These are phyloP conservation scores for Palythoa grandis DNA, from an alignment of 92 coral and sea anemone species.

Conservation along the genomic window DNA sequence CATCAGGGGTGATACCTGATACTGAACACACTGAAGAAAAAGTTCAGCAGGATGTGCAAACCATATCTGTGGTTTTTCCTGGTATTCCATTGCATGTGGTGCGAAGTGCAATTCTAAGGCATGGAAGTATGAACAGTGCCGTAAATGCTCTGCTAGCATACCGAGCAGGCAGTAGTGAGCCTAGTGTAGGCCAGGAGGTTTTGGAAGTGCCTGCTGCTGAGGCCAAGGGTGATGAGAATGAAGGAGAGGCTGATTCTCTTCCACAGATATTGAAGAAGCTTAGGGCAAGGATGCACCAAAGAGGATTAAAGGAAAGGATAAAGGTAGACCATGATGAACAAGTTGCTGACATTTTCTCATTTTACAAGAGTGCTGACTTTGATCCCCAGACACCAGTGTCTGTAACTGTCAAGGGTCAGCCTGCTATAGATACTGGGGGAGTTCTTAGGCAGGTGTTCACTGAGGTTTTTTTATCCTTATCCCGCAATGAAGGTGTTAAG, in stretches of 20 bases:
- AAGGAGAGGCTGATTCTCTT: slow-evolving; percentile 43
- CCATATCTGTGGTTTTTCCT: slow-evolving; percentile 15
- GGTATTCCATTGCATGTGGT: slow-evolving; percentile 17
- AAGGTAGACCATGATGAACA: slow-evolving; percentile 61
- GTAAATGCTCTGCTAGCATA: slow-evolving; percentile 14
- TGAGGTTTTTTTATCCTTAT: slow-evolving; percentile 50
- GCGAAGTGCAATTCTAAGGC: slow-evolving; percentile 15
- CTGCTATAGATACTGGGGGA: slow-evolving; percentile 63
- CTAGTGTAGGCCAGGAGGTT: slow-evolving; percentile 18
- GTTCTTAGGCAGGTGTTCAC: slow-evolving; percentile 62
- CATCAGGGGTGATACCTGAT: slow-evolving; percentile 25
- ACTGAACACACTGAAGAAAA: slow-evolving; percentile 14
- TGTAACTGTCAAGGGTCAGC: slow-evolving; percentile 56
- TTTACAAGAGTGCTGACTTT: slow-evolving; percentile 64
- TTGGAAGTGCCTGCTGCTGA: slow-evolving; percentile 25
- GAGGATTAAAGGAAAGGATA: slow-evolving; percentile 47
- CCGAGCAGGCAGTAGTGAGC: slow-evolving; percentile 30
- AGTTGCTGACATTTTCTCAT: slow-evolving; percentile 51
- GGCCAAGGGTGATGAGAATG: slow-evolving; percentile 11
- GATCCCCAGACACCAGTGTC: slow-evolving; percentile 51
- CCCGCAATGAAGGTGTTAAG: slow-evolving; percentile 31
- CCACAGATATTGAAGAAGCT: slow-evolving; percentile 53
- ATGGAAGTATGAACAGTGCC: slow-evolving; percentile 3
- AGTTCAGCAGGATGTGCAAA: slow-evolving; percentile 21
- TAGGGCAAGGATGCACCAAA: slow-evolving; percentile 41